Conservation (phyloP, 2,797 vertebrate species). For the Onychomys arenicola region DNA sequence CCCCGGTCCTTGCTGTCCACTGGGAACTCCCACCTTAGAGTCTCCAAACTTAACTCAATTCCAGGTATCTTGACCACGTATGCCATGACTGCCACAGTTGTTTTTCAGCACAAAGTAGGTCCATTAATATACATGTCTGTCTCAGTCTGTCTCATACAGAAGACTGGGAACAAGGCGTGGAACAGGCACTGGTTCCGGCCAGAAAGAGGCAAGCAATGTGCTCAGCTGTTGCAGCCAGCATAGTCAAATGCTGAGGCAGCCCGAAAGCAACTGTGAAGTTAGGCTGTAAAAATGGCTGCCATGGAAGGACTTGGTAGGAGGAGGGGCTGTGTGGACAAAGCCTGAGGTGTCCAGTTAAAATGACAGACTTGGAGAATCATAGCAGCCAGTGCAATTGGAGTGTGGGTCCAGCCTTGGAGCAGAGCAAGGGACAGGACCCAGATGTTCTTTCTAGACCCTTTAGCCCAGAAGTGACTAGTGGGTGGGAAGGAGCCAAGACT, state of each 20-base stretch:
- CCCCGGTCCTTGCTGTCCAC: not conserved
- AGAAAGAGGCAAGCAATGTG: not conserved
- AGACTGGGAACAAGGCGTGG: not conserved
- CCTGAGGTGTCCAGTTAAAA: not conserved
- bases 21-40: not conserved
- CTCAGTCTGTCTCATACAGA: not conserved
- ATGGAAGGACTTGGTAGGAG: not conserved
- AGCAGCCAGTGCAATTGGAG: not conserved
- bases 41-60: not conserved
- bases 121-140: not conserved
- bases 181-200: not conserved
- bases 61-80: not conserved
- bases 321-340: not conserved
- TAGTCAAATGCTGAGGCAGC: not conserved
- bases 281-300: not conserved
- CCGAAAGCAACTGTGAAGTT: not conserved
- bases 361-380: not conserved
- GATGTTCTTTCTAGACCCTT: not conserved
- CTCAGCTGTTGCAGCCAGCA: not conserved
- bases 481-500: not conserved
- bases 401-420: not conserved
- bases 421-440: not conserved
- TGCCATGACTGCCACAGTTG: too few species aligned
- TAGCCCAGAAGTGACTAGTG: not conserved
- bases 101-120: not conserved